These are phyloP conservation scores for Pachyseris speciosa DNA, from an alignment of 64 coral and sea anemone species.

Conservation along the genomic window DNA sequence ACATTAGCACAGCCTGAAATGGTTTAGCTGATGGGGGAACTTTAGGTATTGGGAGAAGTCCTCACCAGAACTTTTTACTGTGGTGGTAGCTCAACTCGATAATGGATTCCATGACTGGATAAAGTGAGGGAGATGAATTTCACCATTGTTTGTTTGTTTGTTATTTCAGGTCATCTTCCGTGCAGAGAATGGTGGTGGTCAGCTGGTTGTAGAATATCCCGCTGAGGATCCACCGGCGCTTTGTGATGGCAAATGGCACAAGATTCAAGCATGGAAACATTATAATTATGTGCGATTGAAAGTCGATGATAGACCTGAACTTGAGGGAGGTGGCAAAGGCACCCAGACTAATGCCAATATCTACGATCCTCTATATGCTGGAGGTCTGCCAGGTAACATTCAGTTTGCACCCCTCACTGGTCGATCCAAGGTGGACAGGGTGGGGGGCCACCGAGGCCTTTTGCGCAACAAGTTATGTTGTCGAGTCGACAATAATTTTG, in stretches of 20 bases:
- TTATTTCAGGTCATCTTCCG: conserved; percentile 59
- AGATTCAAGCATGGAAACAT: conserved; percentile 16
- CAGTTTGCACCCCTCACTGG: too few relatives aligned
- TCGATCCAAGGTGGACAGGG: too few relatives aligned
- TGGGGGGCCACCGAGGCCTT: too few relatives aligned
- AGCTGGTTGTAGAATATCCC: conserved; percentile 20
- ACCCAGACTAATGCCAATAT: conserved; percentile 4
- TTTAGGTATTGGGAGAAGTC: too few relatives aligned
- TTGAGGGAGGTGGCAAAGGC: not conserved
- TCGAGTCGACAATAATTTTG: too few relatives aligned
- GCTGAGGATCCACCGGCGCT: not conserved
- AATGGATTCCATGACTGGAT: not conserved
- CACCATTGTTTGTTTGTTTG: not conserved
- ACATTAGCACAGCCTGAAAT: too few relatives aligned
- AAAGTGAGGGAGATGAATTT: not conserved
- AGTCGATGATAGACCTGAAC: not conserved
- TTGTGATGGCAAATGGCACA: conserved; percentile 66
- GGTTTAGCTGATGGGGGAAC: too few relatives aligned
- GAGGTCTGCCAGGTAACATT: conserved; percentile 65
- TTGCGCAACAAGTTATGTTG: too few relatives aligned
- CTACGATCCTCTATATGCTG: conserved; percentile 52
- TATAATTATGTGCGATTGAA: not conserved
- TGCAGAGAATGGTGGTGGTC: conserved; percentile 59
- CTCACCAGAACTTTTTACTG: too few relatives aligned
- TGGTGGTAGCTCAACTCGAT: too few relatives aligned